These are phyloP conservation scores for Brachionus asplanchnoidis DNA, from an alignment of 1,140 invertebrate species.

Conservation along the genomic window DNA sequence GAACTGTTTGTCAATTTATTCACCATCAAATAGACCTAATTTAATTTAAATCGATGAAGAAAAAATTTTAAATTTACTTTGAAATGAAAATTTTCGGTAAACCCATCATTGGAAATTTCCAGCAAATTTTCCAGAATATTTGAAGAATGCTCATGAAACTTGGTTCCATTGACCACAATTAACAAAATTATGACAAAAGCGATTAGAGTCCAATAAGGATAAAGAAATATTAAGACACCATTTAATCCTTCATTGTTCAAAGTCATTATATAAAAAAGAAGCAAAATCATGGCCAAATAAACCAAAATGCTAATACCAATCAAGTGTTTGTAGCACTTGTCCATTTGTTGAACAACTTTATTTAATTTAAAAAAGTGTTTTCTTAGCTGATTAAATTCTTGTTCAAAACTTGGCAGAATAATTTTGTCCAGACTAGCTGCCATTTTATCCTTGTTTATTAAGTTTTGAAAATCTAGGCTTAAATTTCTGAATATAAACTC, in stretches of 20 bases:
- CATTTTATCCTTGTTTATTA: not conserved
- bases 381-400: not conserved
- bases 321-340: not conserved
- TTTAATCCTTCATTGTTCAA: not conserved
- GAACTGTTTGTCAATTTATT: not conserved
- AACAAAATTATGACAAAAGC: slow-evolving; percentile 10
- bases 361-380: not conserved
- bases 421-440: not conserved
- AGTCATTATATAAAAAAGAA: slow-evolving; percentile 25
- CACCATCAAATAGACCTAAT: not conserved
- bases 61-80: not conserved
- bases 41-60: not conserved
- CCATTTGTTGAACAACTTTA: not conserved
- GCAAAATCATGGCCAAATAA: not conserved
- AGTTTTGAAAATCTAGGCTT: not conserved
- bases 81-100: not conserved
- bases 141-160: not conserved
- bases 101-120: not conserved
- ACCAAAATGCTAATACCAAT: not conserved
- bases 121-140: not conserved
- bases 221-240: not conserved
- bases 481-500: not conserved
- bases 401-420: not conserved
- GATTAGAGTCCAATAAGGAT: slow-evolving; percentile 2
- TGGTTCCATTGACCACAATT: not conserved